Conservation (phyloP, 2,113 vertebrate species). For the Glaucidium brasilianum region DNA sequence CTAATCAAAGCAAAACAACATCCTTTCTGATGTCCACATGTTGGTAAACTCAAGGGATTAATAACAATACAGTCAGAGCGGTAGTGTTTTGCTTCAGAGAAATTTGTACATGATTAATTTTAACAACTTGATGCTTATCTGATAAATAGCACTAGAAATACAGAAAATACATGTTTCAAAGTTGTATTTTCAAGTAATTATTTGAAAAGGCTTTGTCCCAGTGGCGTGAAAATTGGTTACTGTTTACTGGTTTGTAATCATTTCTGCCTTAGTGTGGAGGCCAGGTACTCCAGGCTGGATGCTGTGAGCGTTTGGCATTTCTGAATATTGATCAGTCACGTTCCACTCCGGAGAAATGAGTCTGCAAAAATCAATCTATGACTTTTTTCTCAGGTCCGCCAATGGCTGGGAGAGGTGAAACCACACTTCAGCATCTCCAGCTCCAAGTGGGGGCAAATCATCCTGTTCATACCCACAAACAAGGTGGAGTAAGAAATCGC, state of each 20-base stretch:
- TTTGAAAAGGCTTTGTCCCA: slow-evolving; percentile 35
- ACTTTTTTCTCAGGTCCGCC: background rate
- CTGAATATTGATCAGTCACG: background rate
- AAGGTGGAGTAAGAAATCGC: background rate
- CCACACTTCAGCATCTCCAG: background rate
- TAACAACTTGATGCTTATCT: slow-evolving; percentile 35
- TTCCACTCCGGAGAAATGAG: background rate
- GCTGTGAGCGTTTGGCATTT: background rate
- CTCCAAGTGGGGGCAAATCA: background rate
- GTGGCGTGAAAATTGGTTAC: background rate
- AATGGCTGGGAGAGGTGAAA: background rate
- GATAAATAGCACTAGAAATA: slow-evolving; percentile 20
- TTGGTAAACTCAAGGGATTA: slow-evolving; percentile 19
- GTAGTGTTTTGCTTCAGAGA: background rate
- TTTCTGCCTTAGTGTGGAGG: background rate
- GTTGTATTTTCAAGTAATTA: slow-evolving; percentile 40
- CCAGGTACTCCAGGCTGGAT: background rate
- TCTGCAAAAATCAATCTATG: background rate
- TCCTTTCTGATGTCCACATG: background rate
- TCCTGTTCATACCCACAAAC: background rate
- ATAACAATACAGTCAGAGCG: background rate
- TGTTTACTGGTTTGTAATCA: background rate
- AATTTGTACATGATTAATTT: slow-evolving; percentile 55
- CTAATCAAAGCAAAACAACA: slow-evolving; percentile 1
- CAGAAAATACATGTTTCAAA: background rate